These are phyloP conservation scores for Melanargia galathea DNA, from an alignment of 2,888 invertebrate species.

Conservation along the genomic window DNA sequence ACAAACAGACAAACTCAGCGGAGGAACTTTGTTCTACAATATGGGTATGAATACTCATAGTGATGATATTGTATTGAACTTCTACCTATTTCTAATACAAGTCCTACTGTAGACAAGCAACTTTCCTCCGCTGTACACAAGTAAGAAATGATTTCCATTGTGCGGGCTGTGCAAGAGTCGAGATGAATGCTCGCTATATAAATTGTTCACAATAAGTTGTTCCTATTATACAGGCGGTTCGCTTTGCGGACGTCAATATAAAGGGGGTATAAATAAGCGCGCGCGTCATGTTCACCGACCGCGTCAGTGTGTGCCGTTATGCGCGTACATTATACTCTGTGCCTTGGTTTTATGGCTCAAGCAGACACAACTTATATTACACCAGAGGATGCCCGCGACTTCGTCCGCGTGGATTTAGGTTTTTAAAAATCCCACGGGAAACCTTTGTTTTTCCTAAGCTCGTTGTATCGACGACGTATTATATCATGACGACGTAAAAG, in stretches of 20 bases:
- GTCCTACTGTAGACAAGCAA: conserved; percentile 5
- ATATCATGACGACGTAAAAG: no score
- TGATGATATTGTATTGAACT: no score
- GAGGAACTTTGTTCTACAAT: no score
- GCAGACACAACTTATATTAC: neutral
- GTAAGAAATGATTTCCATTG: conserved; percentile 60
- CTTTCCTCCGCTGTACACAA: conserved; percentile 1
- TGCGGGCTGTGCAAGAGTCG: conserved; percentile 55
- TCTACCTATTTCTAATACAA: no score
- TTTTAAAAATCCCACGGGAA: no score
- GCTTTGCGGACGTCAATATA: conserved; percentile 47
- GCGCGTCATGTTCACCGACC: conserved; percentile 60
- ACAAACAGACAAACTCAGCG: no score
- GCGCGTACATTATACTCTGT: conserved; percentile 44
- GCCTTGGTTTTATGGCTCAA: conserved; percentile 10
- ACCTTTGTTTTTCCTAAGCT: no score
- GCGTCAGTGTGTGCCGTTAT: conserved; percentile 53
- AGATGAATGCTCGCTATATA: conserved; percentile 60
- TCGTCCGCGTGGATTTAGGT: no score
- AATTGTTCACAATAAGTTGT: conserved; percentile 55
- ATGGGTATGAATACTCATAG: no score
- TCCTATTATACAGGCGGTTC: conserved; percentile 69
- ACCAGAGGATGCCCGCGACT: no score
- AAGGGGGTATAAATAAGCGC: conserved; percentile 52
- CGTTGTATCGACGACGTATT: no score